Base-by-base conservation (phyloP, 2,113 vertebrate genomes). In the Chunga burmeisteri region DNA sequence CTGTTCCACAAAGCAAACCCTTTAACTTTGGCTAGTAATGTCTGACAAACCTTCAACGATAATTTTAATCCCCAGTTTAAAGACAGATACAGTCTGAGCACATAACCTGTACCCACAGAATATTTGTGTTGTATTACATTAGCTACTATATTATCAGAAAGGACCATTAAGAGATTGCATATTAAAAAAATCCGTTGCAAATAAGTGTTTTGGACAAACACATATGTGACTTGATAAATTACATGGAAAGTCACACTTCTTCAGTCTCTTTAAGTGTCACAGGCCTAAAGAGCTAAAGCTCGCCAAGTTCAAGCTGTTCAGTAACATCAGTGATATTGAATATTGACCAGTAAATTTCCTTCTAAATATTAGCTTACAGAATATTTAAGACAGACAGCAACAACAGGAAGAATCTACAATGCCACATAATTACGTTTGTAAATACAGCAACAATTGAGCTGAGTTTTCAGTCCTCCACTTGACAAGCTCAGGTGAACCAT, bases 1-100 rank as follows among this genome's bases (percentile, higher is more conserved):
- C 97, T 98, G 97, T 96, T 97, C 88, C 86, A 87, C 72, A 55
- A 89, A 93, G 85, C 79, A 97, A 95, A 89, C 53, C 96, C 87
- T 91, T 94, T 75, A 97, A 94, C 92, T 97, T 93, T 73, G 89
- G 86, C 93, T 91, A 92, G 61, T 81, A 21, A 80, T 17, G 73
- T 83, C 96, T 96, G 83, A 97, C 87, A 95, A 93, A 94, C 77
- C 91, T 63, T 88, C 89, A 75, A 81, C 86, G 81, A 65, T 32
- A 91, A 86, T 77, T 63, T 38, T 38, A 38, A 38, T 38, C 71
- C 81, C 62, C 34, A 59, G 34, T 73, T 81, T 65, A 52, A 68
- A 92, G 93, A 67, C 63, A 74, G 65, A 58, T 6, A n/a, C 13
- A 59, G 42, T 25, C 72, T 27, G 55, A 79, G 53, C 47, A 94